Evolutionary conservation across 2,797 vertebrate genomes (phyloP).

Genomic region (Pangasius djambal): DNA sequence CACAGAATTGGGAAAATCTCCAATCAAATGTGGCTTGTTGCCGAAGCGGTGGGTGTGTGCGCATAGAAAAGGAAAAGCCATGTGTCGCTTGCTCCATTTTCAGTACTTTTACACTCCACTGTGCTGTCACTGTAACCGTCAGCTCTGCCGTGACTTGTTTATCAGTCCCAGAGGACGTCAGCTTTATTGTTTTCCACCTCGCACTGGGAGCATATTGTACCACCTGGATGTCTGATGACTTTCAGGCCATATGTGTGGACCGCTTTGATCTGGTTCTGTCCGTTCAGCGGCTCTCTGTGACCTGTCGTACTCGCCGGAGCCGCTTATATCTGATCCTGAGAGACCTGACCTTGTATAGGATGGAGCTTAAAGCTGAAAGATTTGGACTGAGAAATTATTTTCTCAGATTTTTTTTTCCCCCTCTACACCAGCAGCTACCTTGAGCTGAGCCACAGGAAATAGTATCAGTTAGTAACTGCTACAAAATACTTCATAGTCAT

Average conservation of each 20-base stretch:
- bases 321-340: neutral
- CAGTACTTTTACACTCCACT: neutral
- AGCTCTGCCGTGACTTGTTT: neutral
- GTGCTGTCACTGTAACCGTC: neutral
- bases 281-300: neutral
- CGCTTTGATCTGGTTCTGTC: neutral
- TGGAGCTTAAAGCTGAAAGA: neutral
- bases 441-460: neutral
- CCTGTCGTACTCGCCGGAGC: neutral
- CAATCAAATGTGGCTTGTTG: neutral
- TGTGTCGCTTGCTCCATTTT: neutral
- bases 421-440: neutral
- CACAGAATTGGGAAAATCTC: no score
- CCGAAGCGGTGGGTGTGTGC: neutral
- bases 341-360: neutral
- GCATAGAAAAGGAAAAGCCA: neutral
- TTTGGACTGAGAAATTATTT: neutral
- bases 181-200: slow-evolving; percentile 14
- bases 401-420: neutral
- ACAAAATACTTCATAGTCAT: neutral
- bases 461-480: neutral
- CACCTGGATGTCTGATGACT: slow-evolving; percentile 29
- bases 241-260: slow-evolving; percentile 5
- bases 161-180: slow-evolving; percentile 8
- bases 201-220: neutral